Conservation (phyloP, 2,113 vertebrate genomes). For the Pampusana beccarii region DNA sequence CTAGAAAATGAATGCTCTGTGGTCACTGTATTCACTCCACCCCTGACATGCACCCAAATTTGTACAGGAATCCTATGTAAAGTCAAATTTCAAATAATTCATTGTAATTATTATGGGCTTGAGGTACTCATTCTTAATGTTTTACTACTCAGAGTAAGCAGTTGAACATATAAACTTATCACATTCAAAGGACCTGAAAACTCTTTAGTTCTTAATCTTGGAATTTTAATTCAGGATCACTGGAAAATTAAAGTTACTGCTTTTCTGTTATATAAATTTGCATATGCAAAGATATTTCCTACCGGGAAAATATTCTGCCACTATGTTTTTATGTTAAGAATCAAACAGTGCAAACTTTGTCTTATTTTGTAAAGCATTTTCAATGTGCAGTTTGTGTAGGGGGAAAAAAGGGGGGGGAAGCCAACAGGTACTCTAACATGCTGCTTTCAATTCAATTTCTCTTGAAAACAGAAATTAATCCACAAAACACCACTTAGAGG, state of each 20-base stretch:
- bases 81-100: neutral
- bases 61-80: neutral
- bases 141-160: neutral
- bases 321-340: neutral
- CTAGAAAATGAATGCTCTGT: neutral
- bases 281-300: neutral
- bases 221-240: neutral
- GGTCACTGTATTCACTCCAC: neutral
- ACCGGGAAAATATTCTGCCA: neutral
- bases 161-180: neutral
- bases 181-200: neutral
- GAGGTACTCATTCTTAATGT: neutral
- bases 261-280: neutral
- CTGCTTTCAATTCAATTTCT: neutral
- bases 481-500: neutral
- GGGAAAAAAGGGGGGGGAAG: rapidly evolving
- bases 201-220: neutral
- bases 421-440: neutral
- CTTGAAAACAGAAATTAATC: neutral
- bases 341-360: neutral
- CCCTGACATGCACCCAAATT: neutral
- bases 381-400: neutral
- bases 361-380: neutral
- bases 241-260: neutral
- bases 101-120: neutral